phyloP scores from a whole-genome alignment of 2,113 vertebrate species.

The Oncorhynchus kisutch region DNA sequence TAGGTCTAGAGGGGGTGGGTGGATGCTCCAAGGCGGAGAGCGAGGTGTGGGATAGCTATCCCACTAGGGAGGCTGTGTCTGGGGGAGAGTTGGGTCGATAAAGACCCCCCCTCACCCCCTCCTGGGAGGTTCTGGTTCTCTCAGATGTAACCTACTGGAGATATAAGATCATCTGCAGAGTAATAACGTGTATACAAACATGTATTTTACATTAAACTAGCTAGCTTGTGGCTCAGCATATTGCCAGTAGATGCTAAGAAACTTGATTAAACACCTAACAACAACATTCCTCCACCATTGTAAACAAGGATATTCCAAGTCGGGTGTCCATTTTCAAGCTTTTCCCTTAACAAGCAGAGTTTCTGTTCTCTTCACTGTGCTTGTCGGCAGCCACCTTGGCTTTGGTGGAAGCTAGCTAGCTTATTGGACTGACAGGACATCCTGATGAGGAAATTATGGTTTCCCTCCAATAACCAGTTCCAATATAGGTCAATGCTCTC shows the following conservation, averaged over 20 bases:
- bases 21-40: not conserved
- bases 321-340: too few relatives aligned
- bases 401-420: constrained; percentile 1
- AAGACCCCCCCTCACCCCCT: not conserved
- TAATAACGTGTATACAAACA: not conserved
- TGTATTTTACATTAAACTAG: not conserved
- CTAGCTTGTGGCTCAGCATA: not conserved
- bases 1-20: not conserved
- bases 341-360: constrained; percentile 14
- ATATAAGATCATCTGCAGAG: not conserved
- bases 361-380: constrained; percentile 17
- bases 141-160: too few relatives aligned
- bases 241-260: not conserved
- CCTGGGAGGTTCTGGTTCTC: not conserved
- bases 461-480: constrained; percentile 32
- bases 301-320: too few relatives aligned
- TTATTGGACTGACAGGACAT: constrained; percentile 45
- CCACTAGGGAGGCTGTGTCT: constrained; percentile 13
- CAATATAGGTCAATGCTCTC: constrained; percentile 56
- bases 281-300: too few relatives aligned
- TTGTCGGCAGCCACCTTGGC: constrained; percentile 26
- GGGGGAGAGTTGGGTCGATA: not conserved
- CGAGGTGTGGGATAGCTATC: not conserved
- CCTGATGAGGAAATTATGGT: constrained; percentile 56
- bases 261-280: too few relatives aligned